These are phyloP conservation scores for Drosophila mojavensis DNA, from an alignment of 1,140 invertebrate genomes.

Conservation along the genomic window DNA sequence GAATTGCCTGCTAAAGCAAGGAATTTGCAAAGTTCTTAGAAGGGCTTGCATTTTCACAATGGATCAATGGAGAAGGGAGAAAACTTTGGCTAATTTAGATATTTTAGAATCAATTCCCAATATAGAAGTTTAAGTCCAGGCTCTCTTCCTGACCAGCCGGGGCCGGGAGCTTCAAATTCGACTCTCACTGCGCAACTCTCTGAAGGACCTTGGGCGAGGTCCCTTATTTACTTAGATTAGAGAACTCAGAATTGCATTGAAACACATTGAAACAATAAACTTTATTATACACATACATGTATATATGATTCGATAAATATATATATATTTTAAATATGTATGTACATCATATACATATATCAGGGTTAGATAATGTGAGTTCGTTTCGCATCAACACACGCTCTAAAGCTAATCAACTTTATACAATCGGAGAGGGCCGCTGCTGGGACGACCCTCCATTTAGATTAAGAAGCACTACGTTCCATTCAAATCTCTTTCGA, in stretches of 20 bases:
- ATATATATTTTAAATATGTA: slow-evolving; percentile 54
- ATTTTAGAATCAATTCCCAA: background rate
- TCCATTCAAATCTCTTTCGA: slow-evolving; percentile 18
- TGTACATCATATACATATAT: slow-evolving; percentile 22
- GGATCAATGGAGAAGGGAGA: background rate
- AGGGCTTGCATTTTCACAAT: slow-evolving; percentile 13
- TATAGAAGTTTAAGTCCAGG: background rate
- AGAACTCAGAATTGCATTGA: slow-evolving; percentile 22
- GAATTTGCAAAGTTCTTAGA: background rate
- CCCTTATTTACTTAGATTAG: background rate
- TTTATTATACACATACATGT: slow-evolving; percentile 65
- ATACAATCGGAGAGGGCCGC: slow-evolving; percentile 59
- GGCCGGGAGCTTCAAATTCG: no score
- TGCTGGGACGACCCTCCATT: background rate
- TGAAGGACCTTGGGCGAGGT: background rate
- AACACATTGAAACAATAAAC: slow-evolving; percentile 74
- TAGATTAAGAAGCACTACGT: slow-evolving; percentile 38
- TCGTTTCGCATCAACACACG: slow-evolving; percentile 11
- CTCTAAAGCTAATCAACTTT: slow-evolving; percentile 61
- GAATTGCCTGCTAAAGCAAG: background rate
- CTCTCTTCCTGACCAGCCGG: background rate
- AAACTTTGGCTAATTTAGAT: background rate
- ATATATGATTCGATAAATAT: slow-evolving; percentile 56
- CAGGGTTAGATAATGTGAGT: slow-evolving; percentile 20
- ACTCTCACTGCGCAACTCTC: no score